Evolutionary conservation across 1,140 invertebrate species (phyloP), one percentile per base, ranked within the genome.

Genomic region (Pseudachorutes palmiensis): DNA sequence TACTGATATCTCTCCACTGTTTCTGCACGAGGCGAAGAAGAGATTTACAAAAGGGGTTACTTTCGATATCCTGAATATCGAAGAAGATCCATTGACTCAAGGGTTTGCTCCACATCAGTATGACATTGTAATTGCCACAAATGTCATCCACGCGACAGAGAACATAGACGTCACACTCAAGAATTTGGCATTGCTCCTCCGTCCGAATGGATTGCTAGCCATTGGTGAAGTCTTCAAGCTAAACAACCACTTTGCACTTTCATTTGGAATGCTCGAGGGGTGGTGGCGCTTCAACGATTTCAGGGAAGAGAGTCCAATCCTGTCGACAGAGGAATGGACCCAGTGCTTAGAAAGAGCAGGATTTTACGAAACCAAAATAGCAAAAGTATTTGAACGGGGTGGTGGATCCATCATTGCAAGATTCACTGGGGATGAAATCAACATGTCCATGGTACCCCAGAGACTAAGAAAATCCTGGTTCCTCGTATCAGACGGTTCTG

Each of bases 41-140:
- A 26, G 0, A 32, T 64, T 64, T 32, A 26, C 62, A 22, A 9
- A 57, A 9, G 55, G 26, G 5, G 19, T 57, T 24, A 57, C 55
- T 12, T 57, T 57, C 55, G 26, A 48, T 5, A 51, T 33, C 28
- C n/a, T 49, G 0, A 45, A 64, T 19, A 64, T 64, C 12, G 62
- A 64, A 31, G 30, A 64, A 24, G 62, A 64, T 31, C 62, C 62
- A 16, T 48, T 28, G 2, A n/a, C 5, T 1, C 62, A 64, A 55
- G 62, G 62, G n/a, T 64, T 64, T 55, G 29, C 12, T 33, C 62
- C 48, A n/a, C 26, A 49, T 30, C 62, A 64, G 5, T 64, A 49
- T n/a, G 62, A 64, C 12, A 55, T 64, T 31, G 48, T 64, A 1
- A 51, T 64, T 16, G 62, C 41, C 2, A 19, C 62, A 0, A 64